Percentiles rank a stretch among this genome's conserved stretches.
phyloP scores from a whole-genome alignment of 2,888 invertebrate species.

The Thecophora atra region DNA sequence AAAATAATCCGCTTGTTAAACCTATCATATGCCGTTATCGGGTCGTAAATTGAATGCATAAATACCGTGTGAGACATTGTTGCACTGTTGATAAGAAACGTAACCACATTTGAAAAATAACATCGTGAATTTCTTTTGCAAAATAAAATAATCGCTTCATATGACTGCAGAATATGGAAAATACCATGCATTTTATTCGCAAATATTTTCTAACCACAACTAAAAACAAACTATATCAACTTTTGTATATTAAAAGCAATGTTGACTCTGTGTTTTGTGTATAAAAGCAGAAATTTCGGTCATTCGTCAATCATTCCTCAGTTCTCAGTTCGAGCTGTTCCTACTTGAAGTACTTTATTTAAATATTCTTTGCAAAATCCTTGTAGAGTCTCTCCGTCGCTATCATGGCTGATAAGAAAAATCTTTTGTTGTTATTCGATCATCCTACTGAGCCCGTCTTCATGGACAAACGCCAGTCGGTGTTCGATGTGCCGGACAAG shows the following conservation, averaged over 20 bases:
- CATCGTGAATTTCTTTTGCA: slow-evolving; percentile 35
- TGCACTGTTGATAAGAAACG: background rate
- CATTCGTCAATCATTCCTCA: too few species aligned
- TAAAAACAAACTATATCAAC: too few species aligned
- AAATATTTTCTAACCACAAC: too few species aligned
- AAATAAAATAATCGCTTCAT: too few species aligned
- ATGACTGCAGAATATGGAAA: too few species aligned
- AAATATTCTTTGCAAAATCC: slow-evolving; percentile 36
- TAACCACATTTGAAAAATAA: background rate
- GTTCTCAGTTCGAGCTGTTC: slow-evolving; percentile 45
- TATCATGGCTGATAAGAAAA: slow-evolving; percentile 66
- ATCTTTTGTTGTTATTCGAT: slow-evolving; percentile 76
- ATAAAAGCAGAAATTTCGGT: too few species aligned
- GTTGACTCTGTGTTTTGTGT: too few species aligned
- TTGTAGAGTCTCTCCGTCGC: slow-evolving; percentile 48
- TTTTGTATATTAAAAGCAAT: too few species aligned
- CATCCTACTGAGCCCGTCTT: slow-evolving; percentile 81
- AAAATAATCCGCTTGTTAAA: too few species aligned
- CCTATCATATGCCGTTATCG: too few species aligned
- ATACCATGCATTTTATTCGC: too few species aligned
- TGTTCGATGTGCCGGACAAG: slow-evolving; percentile 73
- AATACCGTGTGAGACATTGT: background rate
- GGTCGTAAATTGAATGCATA: too few species aligned
- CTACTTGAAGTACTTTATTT: slow-evolving; percentile 24
- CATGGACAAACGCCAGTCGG: slow-evolving; percentile 74